Evolutionary conservation across 2,113 vertebrate species (phyloP), one percentile per base, ranked within the genome.

Genomic region (Lophotis ruficrista): DNA sequence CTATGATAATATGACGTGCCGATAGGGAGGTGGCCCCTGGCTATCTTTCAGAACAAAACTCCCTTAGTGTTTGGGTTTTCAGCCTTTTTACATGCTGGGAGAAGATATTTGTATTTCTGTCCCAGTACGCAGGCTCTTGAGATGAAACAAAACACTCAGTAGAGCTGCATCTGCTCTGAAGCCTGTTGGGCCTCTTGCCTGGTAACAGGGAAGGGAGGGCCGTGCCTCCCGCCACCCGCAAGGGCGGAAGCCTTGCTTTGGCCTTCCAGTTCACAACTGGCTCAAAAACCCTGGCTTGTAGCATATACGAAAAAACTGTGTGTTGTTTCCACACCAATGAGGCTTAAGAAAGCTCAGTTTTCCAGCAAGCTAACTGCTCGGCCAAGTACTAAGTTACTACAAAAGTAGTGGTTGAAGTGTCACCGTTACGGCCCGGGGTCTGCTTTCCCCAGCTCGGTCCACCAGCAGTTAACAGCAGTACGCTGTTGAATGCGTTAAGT

Each of bases 391-490:
- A 22, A 65, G 51, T 64, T 23, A 17, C 38, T 19, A 17, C 1
- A 9, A 47, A 60, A n/a, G 6, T 6, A 21, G 60, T 41, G 77
- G n/a, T 78, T 84, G 9, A 70, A 33, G 14, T 24, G 75, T 6
- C 24, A 5, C 9, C 2, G 7, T 38, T 24, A 6, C 18, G 24
- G 83, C 37, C 15, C 23, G 23, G 86, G 89, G 11, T 14, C 3
- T 30, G 41, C 20, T 24, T 21, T 48, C 7, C 62, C 27, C 64
- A 5, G 58, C 54, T 20, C 1, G 0, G 25, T 3, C 4, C 0
- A 3, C 51, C 41, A 69, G 7, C 47, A 9, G 53, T 6, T 82
- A 25, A 1, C 23, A 45, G 71, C 75, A 9, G 35, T 3, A 2
- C 1, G 24, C 53, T 30, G 6, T 3, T 19, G 61, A 28, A 37